phyloP scores from a whole-genome alignment of 2,113 vertebrate genomes.

The Oenanthe oenanthe region DNA sequence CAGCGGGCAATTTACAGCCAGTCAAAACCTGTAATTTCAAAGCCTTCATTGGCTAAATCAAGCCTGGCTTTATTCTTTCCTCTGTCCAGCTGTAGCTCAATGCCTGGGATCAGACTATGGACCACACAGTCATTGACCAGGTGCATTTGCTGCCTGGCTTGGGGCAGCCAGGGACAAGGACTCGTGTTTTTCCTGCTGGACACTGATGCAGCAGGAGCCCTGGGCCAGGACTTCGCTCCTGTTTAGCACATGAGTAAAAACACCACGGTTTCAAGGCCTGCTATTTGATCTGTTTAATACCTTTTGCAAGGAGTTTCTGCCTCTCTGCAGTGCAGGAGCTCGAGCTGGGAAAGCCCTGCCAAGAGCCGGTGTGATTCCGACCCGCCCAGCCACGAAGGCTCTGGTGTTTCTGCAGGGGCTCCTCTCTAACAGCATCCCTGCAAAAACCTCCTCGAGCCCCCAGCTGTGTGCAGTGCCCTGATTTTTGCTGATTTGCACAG shows the following conservation, averaged over 20 bases:
- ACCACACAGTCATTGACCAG: not conserved
- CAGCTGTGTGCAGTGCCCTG: not conserved
- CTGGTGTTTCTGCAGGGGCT: not conserved
- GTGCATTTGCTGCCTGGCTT: not conserved
- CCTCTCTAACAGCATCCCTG: not conserved
- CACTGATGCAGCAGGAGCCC: not conserved
- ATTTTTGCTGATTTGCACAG: conserved; percentile 60
- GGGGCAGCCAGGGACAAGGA: not conserved
- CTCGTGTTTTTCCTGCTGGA: not conserved
- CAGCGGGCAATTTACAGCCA: not conserved
- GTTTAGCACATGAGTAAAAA: not conserved
- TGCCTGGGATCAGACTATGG: not conserved
- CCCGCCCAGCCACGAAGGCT: not conserved
- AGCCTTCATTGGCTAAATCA: not conserved
- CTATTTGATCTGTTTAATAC: fast-evolving
- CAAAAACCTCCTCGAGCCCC: not conserved
- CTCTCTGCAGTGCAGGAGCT: not conserved
- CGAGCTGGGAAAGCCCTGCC: not conserved
- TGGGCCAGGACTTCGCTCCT: not conserved
- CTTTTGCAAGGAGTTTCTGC: not conserved
- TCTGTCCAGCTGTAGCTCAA: conserved; percentile 15
- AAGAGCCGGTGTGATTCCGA: not conserved
- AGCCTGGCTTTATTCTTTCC: not conserved
- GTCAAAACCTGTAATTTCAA: conserved; percentile 8
- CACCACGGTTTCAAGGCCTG: not conserved